These are phyloP conservation scores for Scaptomyza pallida DNA, from an alignment of 1,140 invertebrate genomes.

Conservation along the genomic window DNA sequence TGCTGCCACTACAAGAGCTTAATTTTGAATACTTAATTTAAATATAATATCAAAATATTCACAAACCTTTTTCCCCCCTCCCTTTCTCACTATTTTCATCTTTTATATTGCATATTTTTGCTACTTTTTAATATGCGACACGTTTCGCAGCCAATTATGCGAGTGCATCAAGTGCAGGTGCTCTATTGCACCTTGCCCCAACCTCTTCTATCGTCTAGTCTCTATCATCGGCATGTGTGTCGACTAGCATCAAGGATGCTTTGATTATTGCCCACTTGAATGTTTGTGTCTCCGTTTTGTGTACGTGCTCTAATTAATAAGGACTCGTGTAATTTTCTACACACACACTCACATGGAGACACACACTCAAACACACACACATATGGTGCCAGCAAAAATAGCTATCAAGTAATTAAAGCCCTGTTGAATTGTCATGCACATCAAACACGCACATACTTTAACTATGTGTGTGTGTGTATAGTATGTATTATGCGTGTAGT, in stretches of 20 bases:
- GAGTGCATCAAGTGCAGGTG: conserved; percentile 33
- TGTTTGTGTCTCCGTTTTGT: conserved; percentile 15
- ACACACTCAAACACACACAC: conserved; percentile 3
- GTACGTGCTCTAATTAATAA: conserved; percentile 50
- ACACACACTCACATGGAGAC: conserved; percentile 5
- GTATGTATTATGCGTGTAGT: neutral
- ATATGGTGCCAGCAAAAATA: conserved; percentile 10
- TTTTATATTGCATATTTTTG: neutral
- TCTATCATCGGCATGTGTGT: neutral
- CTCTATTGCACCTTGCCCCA: neutral
- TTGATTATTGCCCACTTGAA: conserved; percentile 37
- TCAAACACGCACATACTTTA: conserved; percentile 29
- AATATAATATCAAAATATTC: too few species aligned
- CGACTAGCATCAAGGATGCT: conserved; percentile 12
- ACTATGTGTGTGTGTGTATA: too few species aligned
- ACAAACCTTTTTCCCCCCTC: too few species aligned
- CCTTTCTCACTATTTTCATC: too few species aligned
- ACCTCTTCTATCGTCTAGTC: too few species aligned
- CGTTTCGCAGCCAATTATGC: conserved; percentile 38
- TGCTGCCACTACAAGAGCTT: too few species aligned
- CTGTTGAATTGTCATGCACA: conserved; percentile 36
- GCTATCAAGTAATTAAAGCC: conserved; percentile 41
- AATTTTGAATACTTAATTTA: too few species aligned
- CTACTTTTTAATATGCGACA: conserved; percentile 29
- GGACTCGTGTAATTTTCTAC: conserved; percentile 28